These are phyloP conservation scores for Gallinago media DNA, from an alignment of 2,113 vertebrate genomes.

Conservation along the genomic window DNA sequence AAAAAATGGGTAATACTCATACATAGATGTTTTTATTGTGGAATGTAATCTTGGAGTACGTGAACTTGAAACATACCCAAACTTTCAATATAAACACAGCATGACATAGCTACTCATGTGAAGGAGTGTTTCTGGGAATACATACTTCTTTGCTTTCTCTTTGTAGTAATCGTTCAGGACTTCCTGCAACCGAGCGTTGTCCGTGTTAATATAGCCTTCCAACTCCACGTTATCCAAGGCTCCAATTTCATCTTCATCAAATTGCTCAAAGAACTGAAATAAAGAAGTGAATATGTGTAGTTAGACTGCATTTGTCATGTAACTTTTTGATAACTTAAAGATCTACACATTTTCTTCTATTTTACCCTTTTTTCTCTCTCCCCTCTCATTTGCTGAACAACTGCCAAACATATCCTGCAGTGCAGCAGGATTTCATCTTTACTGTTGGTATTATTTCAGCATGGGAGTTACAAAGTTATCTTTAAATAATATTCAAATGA, in stretches of 20 bases:
- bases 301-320: neutral
- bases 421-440: neutral
- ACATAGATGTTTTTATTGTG: neutral
- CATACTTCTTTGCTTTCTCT: conserved; percentile 90
- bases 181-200: conserved; percentile 87
- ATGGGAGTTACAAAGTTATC: neutral
- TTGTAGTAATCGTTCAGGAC: conserved; percentile 91
- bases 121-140: neutral
- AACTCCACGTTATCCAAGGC: conserved; percentile 94
- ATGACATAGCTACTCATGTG: neutral
- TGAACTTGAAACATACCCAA: neutral
- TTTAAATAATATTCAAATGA: neutral
- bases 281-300: neutral
- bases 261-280: conserved; percentile 93
- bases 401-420: neutral
- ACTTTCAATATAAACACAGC: neutral
- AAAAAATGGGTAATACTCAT: neutral
- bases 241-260: conserved; percentile 96
- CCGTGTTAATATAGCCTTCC: conserved; percentile 89
- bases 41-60: neutral
- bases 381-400: neutral
- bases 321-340: neutral
- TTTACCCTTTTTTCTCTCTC: neutral
- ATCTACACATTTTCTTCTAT: neutral
- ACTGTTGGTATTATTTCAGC: neutral